phyloP scores from a whole-genome alignment of 1,140 invertebrate genomes.

The Tribolium castaneum region DNA sequence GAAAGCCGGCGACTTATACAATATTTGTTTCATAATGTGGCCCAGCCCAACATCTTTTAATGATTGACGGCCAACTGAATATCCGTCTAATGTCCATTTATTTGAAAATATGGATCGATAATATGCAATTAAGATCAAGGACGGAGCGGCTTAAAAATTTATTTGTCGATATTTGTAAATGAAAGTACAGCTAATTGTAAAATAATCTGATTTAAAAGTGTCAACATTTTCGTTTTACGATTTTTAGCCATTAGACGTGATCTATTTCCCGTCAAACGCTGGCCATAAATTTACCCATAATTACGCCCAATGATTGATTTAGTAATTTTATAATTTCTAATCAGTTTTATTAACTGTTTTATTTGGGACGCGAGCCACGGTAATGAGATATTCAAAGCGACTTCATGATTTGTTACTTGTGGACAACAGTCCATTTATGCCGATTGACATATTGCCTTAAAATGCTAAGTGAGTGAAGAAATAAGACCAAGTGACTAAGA shows the following conservation, averaged over 20 bases:
- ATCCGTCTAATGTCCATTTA: constrained; percentile 9
- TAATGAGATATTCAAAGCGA: not conserved
- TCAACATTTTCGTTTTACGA: constrained; percentile 11
- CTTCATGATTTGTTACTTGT: not conserved
- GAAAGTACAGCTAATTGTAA: constrained; percentile 4
- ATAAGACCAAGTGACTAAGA: not conserved
- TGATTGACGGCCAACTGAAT: constrained; percentile 7
- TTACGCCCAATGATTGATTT: not conserved
- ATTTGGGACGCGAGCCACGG: not conserved
- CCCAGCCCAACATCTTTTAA: constrained; percentile 30
- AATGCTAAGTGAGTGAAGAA: not conserved
- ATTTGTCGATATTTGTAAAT: constrained; percentile 6
- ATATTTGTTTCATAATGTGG: constrained; percentile 25
- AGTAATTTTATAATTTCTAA: not conserved
- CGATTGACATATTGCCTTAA: not conserved
- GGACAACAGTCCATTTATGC: not conserved
- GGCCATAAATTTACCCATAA: not conserved
- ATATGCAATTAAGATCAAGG: constrained; percentile 17
- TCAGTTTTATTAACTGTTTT: not conserved
- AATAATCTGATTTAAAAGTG: constrained; percentile 14
- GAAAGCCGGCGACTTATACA: constrained; percentile 33
- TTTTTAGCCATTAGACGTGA: not conserved
- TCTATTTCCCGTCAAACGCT: not conserved
- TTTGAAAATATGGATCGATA: not conserved
- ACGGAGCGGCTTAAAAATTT: not conserved